Evolutionary conservation across 2,113 vertebrate species (phyloP), one percentile per base, ranked within the genome.

Genomic region (Pteruthius melanotis): DNA sequence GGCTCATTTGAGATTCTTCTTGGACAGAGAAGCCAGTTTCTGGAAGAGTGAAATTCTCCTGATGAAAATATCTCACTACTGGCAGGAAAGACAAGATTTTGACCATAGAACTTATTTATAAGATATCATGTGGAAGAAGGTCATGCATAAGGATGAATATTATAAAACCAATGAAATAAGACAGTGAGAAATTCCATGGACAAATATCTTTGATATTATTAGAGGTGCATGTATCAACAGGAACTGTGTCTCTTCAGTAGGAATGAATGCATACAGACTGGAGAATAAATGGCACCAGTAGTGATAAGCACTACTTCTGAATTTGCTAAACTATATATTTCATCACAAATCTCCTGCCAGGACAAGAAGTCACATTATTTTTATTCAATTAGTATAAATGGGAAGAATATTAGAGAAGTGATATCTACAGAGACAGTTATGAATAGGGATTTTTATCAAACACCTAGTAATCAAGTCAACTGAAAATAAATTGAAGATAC

Each of bases 121-220:
- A 75, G 53, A 52, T 17, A 33, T 37, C 35, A 24, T 16, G 44
- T 64, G 31, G n/a, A 93, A 89, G 28, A 87, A 20, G 31, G 39
- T 49, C 35, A 60, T 40, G 15, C 8, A 11, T 47, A 44, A 69
- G 27, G 57, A 60, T 6, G 17, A 63, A 69, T 83, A 84, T 16
- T 47, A 56, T 26, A 60, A 70, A 78, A 91, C 11, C 12, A 44
- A 83, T 85, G 47, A 90, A 61, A 69, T 22, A 65, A 84, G 78
- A 70, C 94, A 85, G 70, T 87, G 78, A 96, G 49, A 95, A 94
- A 91, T 56, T 83, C 30, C 82, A 93, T 69, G 77, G 45, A 35
- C 61, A 87, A 79, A 64, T 85, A 93, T 76, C 63, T 90, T 61
- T 76, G 75, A 90, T 88, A 96, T 40, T 75, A 54, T 75, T 79